Percentiles rank a stretch among this genome's conserved stretches.
These are phyloP conservation scores for Rhynchopsitta pachyrhyncha DNA, from an alignment of 2,113 vertebrate genomes.

Conservation along the genomic window DNA sequence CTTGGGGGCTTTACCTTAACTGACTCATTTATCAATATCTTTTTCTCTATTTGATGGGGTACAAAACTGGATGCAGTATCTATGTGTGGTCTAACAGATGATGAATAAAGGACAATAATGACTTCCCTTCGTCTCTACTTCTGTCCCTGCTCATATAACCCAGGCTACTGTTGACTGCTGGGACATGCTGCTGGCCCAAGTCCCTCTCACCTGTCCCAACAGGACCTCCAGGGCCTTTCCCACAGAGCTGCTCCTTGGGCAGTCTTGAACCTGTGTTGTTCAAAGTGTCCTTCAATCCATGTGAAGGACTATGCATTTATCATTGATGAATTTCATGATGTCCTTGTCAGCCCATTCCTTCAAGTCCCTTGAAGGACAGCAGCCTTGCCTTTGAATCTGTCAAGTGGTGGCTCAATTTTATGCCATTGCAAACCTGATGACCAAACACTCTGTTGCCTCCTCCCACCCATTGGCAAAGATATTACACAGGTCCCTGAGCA, in stretches of 20 bases:
- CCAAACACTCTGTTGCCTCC: not conserved
- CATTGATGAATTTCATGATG: not conserved
- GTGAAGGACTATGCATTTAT: not conserved
- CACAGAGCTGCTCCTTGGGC: not conserved
- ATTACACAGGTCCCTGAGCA: not conserved
- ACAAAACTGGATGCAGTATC: not conserved
- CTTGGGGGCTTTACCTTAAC: not conserved
- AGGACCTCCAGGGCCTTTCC: not conserved
- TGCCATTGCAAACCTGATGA: not conserved
- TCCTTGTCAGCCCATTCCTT: not conserved
- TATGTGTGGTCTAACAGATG: not conserved
- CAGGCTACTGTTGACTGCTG: not conserved
- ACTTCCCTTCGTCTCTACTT: not conserved
- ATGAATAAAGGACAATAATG: not conserved
- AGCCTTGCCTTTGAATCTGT: not conserved
- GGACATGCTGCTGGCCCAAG: not conserved
- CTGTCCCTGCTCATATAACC: not conserved
- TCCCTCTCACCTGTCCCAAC: not conserved
- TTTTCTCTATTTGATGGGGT: fast-evolving
- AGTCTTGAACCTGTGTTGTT: not conserved
- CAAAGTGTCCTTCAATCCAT: not conserved
- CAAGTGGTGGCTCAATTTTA: not conserved
- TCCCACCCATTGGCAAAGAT: not conserved
- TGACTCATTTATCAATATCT: not conserved
- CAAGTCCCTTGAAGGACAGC: not conserved